These are phyloP conservation scores for Denticeps clupeoides DNA, from an alignment of 2,797 vertebrate genomes.

Conservation along the genomic window DNA sequence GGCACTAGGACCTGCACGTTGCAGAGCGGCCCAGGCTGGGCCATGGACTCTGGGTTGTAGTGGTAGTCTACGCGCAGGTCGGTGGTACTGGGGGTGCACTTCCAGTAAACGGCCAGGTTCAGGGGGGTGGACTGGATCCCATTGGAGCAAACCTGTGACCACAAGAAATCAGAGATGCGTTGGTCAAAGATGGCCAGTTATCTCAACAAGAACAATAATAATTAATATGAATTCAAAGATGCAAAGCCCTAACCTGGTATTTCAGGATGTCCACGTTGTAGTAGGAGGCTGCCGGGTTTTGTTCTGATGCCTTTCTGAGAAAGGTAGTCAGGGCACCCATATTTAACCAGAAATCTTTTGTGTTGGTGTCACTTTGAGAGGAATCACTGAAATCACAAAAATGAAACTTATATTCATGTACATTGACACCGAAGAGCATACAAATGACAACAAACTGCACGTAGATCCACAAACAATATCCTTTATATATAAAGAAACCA, in stretches of 20 bases:
- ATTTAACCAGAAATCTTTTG: conserved; percentile 95
- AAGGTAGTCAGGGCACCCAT: conserved; percentile 90
- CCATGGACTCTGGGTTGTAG: conserved; percentile 92
- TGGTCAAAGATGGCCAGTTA: too few relatives aligned
- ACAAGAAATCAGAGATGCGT: neutral
- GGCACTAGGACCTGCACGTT: conserved; percentile 85
- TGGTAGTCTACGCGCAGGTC: conserved; percentile 90
- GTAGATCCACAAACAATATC: too few relatives aligned
- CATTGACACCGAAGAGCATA: too few relatives aligned
- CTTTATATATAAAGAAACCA: too few relatives aligned
- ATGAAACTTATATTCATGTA: too few relatives aligned
- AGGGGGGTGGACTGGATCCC: conserved; percentile 93
- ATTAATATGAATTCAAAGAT: too few relatives aligned
- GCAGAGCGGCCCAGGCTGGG: conserved; percentile 63
- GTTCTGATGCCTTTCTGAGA: conserved; percentile 92
- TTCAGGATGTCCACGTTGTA: conserved; percentile 93
- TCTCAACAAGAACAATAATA: too few relatives aligned
- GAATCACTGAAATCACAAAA: conserved; percentile 68
- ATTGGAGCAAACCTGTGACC: conserved; percentile 78
- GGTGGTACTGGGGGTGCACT: conserved; percentile 74
- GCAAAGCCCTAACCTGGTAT: conserved; percentile 82
- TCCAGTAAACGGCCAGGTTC: conserved; percentile 95
- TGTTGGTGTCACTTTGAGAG: conserved; percentile 79
- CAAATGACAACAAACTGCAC: too few relatives aligned
- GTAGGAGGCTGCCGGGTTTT: conserved; percentile 87